These are phyloP conservation scores for Poecilia picta DNA, from an alignment of 2,797 vertebrate species.

Conservation along the genomic window DNA sequence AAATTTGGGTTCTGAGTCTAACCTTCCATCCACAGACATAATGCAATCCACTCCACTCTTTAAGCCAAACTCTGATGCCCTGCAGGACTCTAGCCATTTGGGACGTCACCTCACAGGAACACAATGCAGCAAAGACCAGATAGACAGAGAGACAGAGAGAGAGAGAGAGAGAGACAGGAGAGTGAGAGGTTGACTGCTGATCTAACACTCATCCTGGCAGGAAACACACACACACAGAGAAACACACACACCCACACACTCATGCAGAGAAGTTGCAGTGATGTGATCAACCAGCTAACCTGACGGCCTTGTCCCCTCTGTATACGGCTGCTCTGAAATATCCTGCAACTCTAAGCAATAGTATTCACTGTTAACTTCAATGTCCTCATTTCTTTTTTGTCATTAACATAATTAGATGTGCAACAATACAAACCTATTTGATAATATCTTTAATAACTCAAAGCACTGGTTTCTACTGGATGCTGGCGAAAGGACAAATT, in stretches of 20 bases:
- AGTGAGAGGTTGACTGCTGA: constrained; percentile 54
- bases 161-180: constrained; percentile 36
- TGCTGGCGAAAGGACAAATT: constrained; percentile 64
- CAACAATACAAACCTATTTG: constrained; percentile 14
- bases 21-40: constrained; percentile 76
- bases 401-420: neutral
- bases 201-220: constrained; percentile 42
- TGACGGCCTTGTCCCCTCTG: constrained; percentile 75
- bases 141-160: constrained; percentile 39
- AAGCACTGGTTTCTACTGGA: constrained; percentile 42
- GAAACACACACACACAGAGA: constrained; percentile 23
- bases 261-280: constrained; percentile 68
- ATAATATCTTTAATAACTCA: constrained; percentile 14
- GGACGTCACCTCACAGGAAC: constrained; percentile 67
- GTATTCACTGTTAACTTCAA: constrained; percentile 70
- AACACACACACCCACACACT: constrained; percentile 49
- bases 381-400: constrained; percentile 25
- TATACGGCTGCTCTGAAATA: constrained; percentile 75
- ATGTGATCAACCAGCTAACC: constrained; percentile 74
- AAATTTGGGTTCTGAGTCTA: neutral
- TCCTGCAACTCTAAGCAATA: constrained; percentile 82
- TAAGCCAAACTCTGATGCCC: constrained; percentile 73
- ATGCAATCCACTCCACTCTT: constrained; percentile 80
- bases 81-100: constrained; percentile 61
- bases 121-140: constrained; percentile 78